Evolutionary conservation across 2,888 invertebrate genomes (phyloP), one percentile per base, ranked within the genome.

Genomic region (Pammene aurita): DNA sequence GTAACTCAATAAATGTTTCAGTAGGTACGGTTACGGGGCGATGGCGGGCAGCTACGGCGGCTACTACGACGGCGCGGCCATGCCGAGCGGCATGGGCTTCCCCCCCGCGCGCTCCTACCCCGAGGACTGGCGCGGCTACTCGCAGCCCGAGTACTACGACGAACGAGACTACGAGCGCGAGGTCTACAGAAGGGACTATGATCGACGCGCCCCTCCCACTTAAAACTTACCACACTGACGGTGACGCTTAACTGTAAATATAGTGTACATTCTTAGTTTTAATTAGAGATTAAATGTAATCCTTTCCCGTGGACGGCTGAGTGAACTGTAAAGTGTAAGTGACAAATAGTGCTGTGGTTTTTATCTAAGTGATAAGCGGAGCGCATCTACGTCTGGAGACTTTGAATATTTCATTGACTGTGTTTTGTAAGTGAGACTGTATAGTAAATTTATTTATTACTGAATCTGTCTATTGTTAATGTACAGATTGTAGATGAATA

Each of bases 121-220:
- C 5, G 91, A 90, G n/a, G 92, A 93, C 66, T 93, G 93, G 93
- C 89, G 93, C 63, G 87, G 88, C 65, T 93, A 93, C 80, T 77
- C 84, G 26, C 89, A 87, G 73, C 83, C 90, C 13, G 94, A 94
- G 75, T 93, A 94, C 9, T 93, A 93, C 77, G 91, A 91, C 41
- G 94, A 94, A 67, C 92, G 94, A 75, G 94, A 92, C 66, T 92
- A 91, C 71, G 93, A 93, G 73, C 88, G 92, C 54, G 94, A 94
- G 73, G 94, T 94, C 76, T 90, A 95, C 84, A 78, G 95, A 69
- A 86, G 95, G 71, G 95, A 95, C 77, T 95, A 95, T 77, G 95
- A 95, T 78, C 90, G 95, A 71, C 93, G 95, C 74, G 94, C 94
- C 71, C 94, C 94, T 46, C 94, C 94, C 18, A 93, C 94, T 66